phyloP scores from a whole-genome alignment of 2,113 vertebrate species.

The Cricetomys ansorgei region DNA sequence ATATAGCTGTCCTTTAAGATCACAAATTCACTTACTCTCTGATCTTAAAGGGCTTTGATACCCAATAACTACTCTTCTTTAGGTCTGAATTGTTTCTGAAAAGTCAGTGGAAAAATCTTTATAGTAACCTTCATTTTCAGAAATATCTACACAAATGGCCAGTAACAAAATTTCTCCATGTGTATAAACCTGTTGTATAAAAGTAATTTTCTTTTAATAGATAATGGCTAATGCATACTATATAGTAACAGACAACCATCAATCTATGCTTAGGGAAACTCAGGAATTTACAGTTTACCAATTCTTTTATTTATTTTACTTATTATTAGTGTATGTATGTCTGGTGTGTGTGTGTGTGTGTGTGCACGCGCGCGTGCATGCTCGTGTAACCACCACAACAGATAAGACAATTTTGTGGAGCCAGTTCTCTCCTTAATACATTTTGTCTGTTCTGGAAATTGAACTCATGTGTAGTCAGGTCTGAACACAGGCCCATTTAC shows the following conservation, averaged over 20 bases:
- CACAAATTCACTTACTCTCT: constrained; percentile 30
- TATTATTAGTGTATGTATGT: not conserved
- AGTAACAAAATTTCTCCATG: not conserved
- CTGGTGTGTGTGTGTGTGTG: not conserved
- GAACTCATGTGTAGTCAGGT: not conserved
- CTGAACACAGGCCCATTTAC: not conserved
- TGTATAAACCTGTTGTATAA: not conserved
- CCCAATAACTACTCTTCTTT: not conserved
- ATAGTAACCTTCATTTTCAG: not conserved
- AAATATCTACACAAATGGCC: not conserved
- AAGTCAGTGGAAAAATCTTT: not conserved
- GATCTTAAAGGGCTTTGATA: constrained; percentile 6
- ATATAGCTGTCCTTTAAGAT: not conserved
- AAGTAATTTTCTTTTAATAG: not conserved
- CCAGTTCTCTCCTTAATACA: not conserved
- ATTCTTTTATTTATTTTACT: not conserved
- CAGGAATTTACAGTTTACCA: not conserved
- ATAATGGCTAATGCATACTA: not conserved
- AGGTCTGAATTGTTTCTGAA: constrained; percentile 27
- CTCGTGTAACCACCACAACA: not conserved
- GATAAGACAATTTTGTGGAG: not conserved
- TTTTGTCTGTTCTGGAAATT: not conserved
- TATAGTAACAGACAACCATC: not conserved
- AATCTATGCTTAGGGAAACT: not conserved
- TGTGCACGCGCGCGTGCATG: no score